Conservation (phyloP, 2,113 vertebrate species). For the Salvelinus namaycush region DNA sequence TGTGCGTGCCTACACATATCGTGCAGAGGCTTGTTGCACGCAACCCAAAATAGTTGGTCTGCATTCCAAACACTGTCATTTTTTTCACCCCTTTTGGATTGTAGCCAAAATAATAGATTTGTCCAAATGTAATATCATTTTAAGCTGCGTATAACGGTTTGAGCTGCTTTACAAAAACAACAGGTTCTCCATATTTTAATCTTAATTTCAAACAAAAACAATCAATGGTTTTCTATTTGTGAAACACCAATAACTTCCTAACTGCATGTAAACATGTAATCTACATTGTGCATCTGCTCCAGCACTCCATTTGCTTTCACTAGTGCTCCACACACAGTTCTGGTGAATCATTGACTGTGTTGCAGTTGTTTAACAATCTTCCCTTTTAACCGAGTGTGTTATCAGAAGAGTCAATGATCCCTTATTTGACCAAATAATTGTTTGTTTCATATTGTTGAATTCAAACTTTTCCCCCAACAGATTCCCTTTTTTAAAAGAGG, state of each 20-base stretch:
- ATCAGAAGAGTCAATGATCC: not conserved
- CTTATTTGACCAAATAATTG: not conserved
- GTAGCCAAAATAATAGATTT: not conserved
- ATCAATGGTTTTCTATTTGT: too few relatives aligned
- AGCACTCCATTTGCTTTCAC: too few relatives aligned
- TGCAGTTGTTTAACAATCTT: too few relatives aligned
- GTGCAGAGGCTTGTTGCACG: not conserved
- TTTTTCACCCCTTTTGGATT: not conserved
- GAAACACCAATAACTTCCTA: too few relatives aligned
- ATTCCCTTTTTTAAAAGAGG: conserved; percentile 76
- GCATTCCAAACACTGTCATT: conserved; percentile 1
- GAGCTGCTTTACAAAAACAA: too few relatives aligned
- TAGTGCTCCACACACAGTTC: too few relatives aligned
- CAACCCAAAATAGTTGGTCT: not conserved
- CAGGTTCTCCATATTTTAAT: too few relatives aligned
- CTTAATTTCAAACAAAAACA: too few relatives aligned
- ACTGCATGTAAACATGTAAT: too few relatives aligned
- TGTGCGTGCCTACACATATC: conserved; percentile 1
- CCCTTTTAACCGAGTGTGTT: not conserved
- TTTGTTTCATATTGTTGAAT: not conserved
- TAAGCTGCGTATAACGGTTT: too few relatives aligned
- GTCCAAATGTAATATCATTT: not conserved
- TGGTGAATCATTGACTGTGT: too few relatives aligned
- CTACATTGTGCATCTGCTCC: too few relatives aligned
- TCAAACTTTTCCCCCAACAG: conserved; percentile 51